A percentile compares a stretch with the other conserved stretches of the same genome.
Conservation (phyloP, 2,113 vertebrate genomes). For the Cranoglanis bouderius region DNA sequence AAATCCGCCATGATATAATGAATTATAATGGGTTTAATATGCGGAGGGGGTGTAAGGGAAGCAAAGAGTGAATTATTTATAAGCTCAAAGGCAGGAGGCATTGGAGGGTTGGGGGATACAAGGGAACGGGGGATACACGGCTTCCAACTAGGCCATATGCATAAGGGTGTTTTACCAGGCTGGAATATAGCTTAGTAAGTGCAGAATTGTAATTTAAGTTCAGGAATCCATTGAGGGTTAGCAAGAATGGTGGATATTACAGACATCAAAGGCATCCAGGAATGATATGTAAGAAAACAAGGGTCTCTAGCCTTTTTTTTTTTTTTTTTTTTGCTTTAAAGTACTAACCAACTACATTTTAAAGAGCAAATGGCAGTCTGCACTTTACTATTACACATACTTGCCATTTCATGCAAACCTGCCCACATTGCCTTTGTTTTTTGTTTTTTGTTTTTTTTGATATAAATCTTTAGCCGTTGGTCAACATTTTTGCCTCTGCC, state of each 20-base stretch:
- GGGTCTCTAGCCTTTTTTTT: neutral
- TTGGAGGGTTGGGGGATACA: neutral
- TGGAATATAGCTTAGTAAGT: neutral
- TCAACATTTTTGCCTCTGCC: constrained; percentile 22
- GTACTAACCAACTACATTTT: neutral
- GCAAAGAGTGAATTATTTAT: constrained; percentile 45
- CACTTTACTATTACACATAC: neutral
- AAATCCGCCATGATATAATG: constrained; percentile 30
- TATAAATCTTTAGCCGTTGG: neutral
- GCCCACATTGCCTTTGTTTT: neutral
- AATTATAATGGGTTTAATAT: constrained; percentile 36
- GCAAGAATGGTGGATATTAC: too few relatives aligned
- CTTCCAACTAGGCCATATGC: neutral
- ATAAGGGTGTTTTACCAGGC: neutral
- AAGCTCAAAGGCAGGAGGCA: neutral
- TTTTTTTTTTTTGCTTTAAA: neutral
- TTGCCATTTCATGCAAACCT: neutral
- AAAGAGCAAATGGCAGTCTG: neutral
- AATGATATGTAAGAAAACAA: neutral
- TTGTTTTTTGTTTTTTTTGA: neutral
- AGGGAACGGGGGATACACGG: neutral
- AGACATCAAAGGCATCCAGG: neutral
- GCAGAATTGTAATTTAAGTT: neutral
- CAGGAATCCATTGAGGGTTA: neutral
- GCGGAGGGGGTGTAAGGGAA: constrained; percentile 11